These are phyloP conservation scores for Agrotis puta DNA, from an alignment of 2,888 invertebrate genomes.

Conservation along the genomic window DNA sequence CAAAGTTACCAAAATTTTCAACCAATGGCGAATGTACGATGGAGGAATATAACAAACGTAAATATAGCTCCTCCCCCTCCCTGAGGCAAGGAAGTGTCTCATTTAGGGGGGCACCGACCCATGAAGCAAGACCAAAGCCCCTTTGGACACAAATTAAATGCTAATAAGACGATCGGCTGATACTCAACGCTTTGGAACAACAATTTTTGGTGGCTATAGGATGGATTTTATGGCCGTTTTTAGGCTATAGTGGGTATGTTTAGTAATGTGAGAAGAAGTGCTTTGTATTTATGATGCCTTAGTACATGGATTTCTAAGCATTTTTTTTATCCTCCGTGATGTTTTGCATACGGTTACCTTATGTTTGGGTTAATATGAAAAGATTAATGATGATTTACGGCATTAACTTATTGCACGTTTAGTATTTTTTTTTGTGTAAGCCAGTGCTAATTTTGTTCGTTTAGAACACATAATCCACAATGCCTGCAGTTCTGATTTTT, in stretches of 20 bases:
- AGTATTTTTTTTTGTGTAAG: background rate
- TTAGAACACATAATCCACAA: background rate
- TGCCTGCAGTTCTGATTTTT: constrained; percentile 13
- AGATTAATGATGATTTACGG: background rate
- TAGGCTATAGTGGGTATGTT: constrained; percentile 21
- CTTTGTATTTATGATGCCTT: constrained; percentile 9
- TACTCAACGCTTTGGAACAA: constrained; percentile 67
- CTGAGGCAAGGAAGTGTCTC: constrained; percentile 87
- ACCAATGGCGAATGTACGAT: constrained; percentile 77
- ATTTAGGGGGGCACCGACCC: constrained; percentile 89
- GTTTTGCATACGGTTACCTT: too few species aligned
- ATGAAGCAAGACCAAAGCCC: constrained; percentile 79
- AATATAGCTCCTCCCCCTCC: constrained; percentile 80
- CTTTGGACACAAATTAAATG: constrained; percentile 89
- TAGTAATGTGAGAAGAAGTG: constrained; percentile 8
- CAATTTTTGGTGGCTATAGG: constrained; percentile 68
- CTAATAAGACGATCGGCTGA: constrained; percentile 87
- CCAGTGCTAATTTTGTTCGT: too few species aligned
- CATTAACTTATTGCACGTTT: background rate
- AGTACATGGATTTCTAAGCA: background rate
- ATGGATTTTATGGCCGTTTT: constrained; percentile 66
- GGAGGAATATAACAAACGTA: constrained; percentile 76
- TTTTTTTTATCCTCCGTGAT: background rate
- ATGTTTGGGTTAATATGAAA: background rate
- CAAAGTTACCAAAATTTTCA: constrained; percentile 66